phyloP scores from a whole-genome alignment of 1,140 invertebrate genomes.

The Drosophila guanche region DNA sequence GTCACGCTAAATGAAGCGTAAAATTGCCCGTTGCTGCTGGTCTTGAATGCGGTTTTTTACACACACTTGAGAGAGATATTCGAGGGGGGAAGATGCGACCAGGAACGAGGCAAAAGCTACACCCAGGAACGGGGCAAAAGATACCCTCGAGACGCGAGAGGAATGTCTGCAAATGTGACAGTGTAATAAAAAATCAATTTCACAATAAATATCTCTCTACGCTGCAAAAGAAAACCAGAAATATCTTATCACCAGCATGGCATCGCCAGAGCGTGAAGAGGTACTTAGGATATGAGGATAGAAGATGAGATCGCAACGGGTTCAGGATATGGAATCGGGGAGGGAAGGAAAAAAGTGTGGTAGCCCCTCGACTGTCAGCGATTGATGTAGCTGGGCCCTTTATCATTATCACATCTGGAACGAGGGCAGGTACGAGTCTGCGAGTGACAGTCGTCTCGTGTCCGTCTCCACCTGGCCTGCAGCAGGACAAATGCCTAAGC shows the following conservation, averaged over 20 bases:
- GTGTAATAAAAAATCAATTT: conserved; percentile 83
- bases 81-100: neutral
- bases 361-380: conserved; percentile 80
- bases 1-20: conserved; percentile 83
- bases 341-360: conserved; percentile 76
- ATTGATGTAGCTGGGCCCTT: conserved; percentile 81
- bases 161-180: conserved; percentile 78
- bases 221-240: conserved; percentile 48
- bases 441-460: conserved; percentile 52
- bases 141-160: neutral
- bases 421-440: conserved; percentile 67
- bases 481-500: conserved; percentile 77
- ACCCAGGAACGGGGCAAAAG: too few relatives aligned
- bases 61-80: conserved; percentile 5
- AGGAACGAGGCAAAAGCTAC: too few relatives aligned
- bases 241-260: conserved; percentile 73
- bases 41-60: conserved; percentile 59
- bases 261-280: conserved; percentile 73
- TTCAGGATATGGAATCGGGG: conserved; percentile 12
- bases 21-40: conserved; percentile 79
- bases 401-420: conserved; percentile 82
- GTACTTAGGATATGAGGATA: conserved; percentile 65
- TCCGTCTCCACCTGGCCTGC: conserved; percentile 7
- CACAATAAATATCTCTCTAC: conserved; percentile 73
- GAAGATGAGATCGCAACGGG: conserved; percentile 21